A percentile compares a stretch with the other conserved stretches of the same genome.
Conservation (phyloP, 2,113 vertebrate species). For the Brienomyrus brachyistius region DNA sequence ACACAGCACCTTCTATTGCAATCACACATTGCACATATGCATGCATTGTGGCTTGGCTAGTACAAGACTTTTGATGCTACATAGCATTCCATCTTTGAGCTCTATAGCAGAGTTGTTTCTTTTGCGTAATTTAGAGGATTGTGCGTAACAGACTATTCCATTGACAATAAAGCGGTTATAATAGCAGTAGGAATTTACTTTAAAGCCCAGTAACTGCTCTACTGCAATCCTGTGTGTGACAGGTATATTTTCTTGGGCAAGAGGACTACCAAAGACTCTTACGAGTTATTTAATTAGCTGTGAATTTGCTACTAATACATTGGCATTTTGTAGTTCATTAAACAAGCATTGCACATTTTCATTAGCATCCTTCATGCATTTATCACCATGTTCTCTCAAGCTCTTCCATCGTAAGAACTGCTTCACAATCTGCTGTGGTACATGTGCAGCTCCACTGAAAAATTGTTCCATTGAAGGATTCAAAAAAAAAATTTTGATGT, state of each 20-base stretch:
- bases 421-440: background rate
- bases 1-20: background rate
- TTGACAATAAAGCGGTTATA: background rate
- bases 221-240: background rate
- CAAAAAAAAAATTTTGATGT: slow-evolving; percentile 14
- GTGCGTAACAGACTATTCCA: background rate
- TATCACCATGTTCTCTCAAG: background rate
- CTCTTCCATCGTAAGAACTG: background rate
- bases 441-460: slow-evolving; percentile 2
- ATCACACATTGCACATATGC: background rate
- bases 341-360: background rate
- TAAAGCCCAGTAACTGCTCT: background rate
- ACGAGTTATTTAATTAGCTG: background rate
- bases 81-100: background rate
- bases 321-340: background rate
- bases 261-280: background rate
- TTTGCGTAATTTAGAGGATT: background rate
- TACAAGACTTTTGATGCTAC: background rate
- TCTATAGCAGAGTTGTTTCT: background rate
- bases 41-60: background rate
- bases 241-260: background rate
- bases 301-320: too few relatives aligned
- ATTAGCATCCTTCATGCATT: background rate
- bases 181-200: background rate
- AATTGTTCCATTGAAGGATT: slow-evolving; percentile 13